Base-by-base conservation (phyloP, 2,797 vertebrate species). In the Smutsia temminckii region DNA sequence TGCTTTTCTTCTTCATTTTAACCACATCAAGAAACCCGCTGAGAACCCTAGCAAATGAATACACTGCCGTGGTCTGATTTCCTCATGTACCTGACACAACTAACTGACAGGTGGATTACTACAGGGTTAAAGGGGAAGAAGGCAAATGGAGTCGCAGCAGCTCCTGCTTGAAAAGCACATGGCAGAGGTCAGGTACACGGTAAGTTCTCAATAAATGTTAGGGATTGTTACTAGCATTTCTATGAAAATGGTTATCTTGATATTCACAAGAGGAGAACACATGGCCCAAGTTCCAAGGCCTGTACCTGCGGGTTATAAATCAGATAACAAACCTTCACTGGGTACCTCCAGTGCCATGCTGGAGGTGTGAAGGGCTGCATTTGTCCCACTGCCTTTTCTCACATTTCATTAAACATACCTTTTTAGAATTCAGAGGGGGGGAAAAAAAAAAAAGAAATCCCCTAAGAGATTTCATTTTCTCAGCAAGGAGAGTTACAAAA, bases 391-490 rank as follows among this genome's bases (percentile, higher is more conserved):
- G 32, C 21, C 42, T 74, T 66, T 55, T n/a, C 25, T 53, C 46
- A 53, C 17, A 29, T 49, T 74, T 87, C 51, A 49, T 9, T 53
- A 51, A 29, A 68, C 72, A 68, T 51, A 12, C 46, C 59, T 74
- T 64, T 42, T 14, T 21, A 59, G 20, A 32, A 89, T n/a, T 51
- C 16, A 37, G 29, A 92, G 49, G 23, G 71, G 1, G 3, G 2
- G 4, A n/a, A n/a, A n/a, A 8, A n/a, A n/a, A n/a, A n/a, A 75
- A 7, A 14, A 75, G 72, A 75, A 77, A 53, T 23, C 66, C 69
- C 93, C 96, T 84, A 96, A 89, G 96, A 96, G 3, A 92, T 81
- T 97, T 97, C 91, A 85, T 92, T 97, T 97, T 92, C 95, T 93
- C 83, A 95, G 94, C 6, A 13, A 97, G 96, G 66, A 59, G 90